Conservation (phyloP, 2,888 invertebrate species). For the Automeris io region DNA sequence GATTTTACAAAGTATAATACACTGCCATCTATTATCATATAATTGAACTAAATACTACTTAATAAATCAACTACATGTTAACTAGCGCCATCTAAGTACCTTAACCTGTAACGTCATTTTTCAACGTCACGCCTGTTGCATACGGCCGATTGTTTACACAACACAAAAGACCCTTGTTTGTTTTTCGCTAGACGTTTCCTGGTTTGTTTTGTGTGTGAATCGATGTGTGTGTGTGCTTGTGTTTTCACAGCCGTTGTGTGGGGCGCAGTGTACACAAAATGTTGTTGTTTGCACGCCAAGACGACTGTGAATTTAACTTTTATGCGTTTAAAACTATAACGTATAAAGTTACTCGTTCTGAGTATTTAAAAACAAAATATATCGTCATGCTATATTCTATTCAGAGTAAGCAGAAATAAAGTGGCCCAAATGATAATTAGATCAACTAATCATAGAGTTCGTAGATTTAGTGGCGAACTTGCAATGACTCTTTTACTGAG, state of each 20-base stretch:
- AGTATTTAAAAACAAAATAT: not conserved
- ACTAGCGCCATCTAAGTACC: slow-evolving; percentile 46
- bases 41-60: slow-evolving; percentile 19
- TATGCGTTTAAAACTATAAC: slow-evolving; percentile 8
- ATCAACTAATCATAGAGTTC: too few relatives aligned
- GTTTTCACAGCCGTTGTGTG: slow-evolving; percentile 59
- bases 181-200: slow-evolving; percentile 78
- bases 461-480: too few relatives aligned
- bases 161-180: slow-evolving; percentile 77
- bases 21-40: slow-evolving; percentile 42
- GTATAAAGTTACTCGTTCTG: not conserved
- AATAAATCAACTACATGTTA: too few relatives aligned
- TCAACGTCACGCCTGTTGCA: slow-evolving; percentile 74
- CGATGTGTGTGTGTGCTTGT: slow-evolving; percentile 38
- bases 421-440: too few relatives aligned
- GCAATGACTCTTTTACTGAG: too few relatives aligned
- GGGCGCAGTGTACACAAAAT: slow-evolving; percentile 67
- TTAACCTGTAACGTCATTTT: slow-evolving; percentile 57
- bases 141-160: slow-evolving; percentile 74
- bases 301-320: slow-evolving; percentile 6
- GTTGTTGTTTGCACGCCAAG: slow-evolving; percentile 57
- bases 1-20: slow-evolving; percentile 13
- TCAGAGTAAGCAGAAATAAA: too few relatives aligned
- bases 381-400: too few relatives aligned
- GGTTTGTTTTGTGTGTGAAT: slow-evolving; percentile 73